A percentile compares a stretch with the other conserved stretches of the same genome.
Conservation (phyloP, 2,113 vertebrate genomes). For the Labeo rohita region DNA sequence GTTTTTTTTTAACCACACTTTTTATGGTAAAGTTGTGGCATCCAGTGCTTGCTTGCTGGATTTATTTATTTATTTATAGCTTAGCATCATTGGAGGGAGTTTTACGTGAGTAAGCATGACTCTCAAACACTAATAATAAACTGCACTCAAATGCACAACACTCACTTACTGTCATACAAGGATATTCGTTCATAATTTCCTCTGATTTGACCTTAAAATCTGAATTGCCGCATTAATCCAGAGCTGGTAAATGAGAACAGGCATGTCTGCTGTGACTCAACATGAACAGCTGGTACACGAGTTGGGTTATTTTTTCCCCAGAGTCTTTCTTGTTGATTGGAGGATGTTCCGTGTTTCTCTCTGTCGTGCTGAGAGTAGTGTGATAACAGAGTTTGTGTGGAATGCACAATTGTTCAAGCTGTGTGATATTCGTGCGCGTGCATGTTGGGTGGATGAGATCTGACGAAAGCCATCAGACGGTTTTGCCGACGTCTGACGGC, state of each 20-base stretch:
- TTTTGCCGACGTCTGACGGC: conserved; percentile 33
- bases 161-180: background rate
- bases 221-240: background rate
- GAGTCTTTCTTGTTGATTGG: conserved; percentile 36
- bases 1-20: too few relatives aligned
- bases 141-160: background rate
- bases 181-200: background rate
- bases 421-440: background rate
- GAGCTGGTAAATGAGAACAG: conserved; percentile 7
- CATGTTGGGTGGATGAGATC: conserved; percentile 3
- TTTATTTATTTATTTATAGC: too few relatives aligned
- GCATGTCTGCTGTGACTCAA: background rate
- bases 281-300: conserved; percentile 26
- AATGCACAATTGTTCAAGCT: conserved; percentile 17
- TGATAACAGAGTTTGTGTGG: conserved; percentile 32
- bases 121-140: background rate
- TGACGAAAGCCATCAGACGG: conserved; percentile 32
- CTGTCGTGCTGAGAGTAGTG: conserved; percentile 7
- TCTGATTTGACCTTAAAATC: background rate
- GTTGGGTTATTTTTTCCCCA: conserved; percentile 18
- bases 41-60: too few relatives aligned
- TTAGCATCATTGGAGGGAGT: background rate
- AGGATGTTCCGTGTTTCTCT: conserved; percentile 19
- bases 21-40: too few relatives aligned
- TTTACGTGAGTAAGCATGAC: background rate